These are phyloP conservation scores for Leistus spinibarbis DNA, from an alignment of 2,888 invertebrate genomes.

Conservation along the genomic window DNA sequence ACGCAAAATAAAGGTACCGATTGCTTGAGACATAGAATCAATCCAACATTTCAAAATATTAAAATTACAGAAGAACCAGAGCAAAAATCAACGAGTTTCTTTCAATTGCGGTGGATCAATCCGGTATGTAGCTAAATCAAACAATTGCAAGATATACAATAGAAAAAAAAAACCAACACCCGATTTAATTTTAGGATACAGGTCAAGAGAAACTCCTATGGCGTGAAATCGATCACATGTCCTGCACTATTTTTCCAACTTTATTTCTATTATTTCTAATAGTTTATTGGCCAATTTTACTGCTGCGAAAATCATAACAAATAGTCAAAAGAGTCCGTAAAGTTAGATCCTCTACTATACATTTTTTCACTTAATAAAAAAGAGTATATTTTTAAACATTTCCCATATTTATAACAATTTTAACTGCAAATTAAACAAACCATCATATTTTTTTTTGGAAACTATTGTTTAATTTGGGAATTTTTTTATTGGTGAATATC, in stretches of 20 bases:
- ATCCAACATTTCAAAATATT: conserved; percentile 41
- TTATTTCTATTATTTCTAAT: conserved; percentile 78
- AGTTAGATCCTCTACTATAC: background rate
- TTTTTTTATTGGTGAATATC: too few species aligned
- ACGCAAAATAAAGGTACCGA: conserved; percentile 63
- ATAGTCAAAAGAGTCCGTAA: conserved; percentile 47
- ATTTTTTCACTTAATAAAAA: background rate
- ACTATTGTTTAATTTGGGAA: too few species aligned
- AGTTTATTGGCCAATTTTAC: conserved; percentile 79
- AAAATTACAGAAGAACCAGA: conserved; percentile 19
- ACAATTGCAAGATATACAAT: background rate
- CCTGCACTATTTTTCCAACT: conserved; percentile 77
- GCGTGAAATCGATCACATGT: conserved; percentile 78
- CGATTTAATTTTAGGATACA: conserved; percentile 58
- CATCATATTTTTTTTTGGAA: too few species aligned
- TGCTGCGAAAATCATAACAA: conserved; percentile 55
- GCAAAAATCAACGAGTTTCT: conserved; percentile 41
- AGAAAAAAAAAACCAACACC: background rate
- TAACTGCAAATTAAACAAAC: too few species aligned
- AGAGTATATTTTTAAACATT: conserved; percentile 13
- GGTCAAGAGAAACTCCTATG: conserved; percentile 77
- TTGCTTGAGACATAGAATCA: conserved; percentile 50
- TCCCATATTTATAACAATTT: too few species aligned
- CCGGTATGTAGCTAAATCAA: conserved; percentile 43
- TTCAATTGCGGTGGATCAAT: conserved; percentile 55